Evolutionary conservation across 2,797 vertebrate genomes (phyloP), one percentile per base, ranked within the genome.

Genomic region (Galagoides demidoff): DNA sequence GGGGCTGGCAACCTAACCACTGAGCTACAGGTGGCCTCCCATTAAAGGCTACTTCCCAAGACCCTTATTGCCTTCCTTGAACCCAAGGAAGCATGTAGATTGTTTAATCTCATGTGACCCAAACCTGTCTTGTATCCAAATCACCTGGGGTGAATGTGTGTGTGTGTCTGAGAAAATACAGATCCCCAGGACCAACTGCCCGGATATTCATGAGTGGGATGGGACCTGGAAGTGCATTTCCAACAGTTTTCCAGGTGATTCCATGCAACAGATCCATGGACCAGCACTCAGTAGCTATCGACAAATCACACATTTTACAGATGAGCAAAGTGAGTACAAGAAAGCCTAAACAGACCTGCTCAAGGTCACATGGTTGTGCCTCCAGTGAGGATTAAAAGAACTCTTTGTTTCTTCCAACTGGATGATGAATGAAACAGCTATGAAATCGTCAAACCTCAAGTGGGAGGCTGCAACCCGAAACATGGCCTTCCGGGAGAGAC

Each of bases 321-420:
- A 37, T 73, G 79, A 29, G 4, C 25, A 82, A 81, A 89, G 25
- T 61, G 64, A 96, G 68, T 34, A 64, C 37, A 89, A 90, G 82
- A 64, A 71, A 77, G 39, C 39, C 39, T 43, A 43, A 43, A 43
- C 39, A 43, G 39, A 39, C 22, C 83, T 85, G 57, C 11, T 81
- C 31, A 76, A n/a, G 77, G 61, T 90, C 52, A 52, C 39, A 45
- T 25, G 20, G 70, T 1, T 86, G 27, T 61, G 57, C 49, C 94
- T 92, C 45, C n/a, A 43, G 22, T 52, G 66, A 93, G 81, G 59
- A 79, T 49, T 31, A 95, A 79, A 66, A 93, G 4, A 19, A 57
- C 17, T 82, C 23, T 89, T 85, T 90, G 25, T 92, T 86, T 90
- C 79, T 82, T 85, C 39, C 23, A 3, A 84, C 85, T 78, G 74